Conservation (phyloP, 2,113 vertebrate species). For the Macaca nemestrina region DNA sequence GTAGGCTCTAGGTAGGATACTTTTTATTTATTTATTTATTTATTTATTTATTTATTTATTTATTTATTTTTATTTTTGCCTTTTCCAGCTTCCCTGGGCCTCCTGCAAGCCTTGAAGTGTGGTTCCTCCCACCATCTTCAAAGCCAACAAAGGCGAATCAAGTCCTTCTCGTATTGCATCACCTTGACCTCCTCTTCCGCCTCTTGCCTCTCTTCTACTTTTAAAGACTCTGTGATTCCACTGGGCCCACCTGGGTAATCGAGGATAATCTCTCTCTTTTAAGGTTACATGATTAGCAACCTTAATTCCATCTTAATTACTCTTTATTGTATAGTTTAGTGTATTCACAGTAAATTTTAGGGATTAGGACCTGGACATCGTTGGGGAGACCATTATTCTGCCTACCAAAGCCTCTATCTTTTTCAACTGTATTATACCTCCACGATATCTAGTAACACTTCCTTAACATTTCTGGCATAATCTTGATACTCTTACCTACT, state of each 20-base stretch:
- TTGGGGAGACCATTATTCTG: neutral
- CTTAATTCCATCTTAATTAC: neutral
- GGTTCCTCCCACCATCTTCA: neutral
- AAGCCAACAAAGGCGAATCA: neutral
- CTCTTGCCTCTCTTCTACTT: neutral
- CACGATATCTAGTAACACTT: neutral
- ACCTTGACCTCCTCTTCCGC: neutral
- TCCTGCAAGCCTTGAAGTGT: neutral
- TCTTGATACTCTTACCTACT: neutral
- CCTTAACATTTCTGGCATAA: neutral
- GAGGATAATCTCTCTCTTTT: neutral
- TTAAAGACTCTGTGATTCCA: neutral
- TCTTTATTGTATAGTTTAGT: neutral
- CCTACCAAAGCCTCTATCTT: neutral
- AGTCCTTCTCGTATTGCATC: neutral
- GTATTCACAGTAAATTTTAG: neutral
- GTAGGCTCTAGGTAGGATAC: neutral
- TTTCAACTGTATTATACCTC: neutral
- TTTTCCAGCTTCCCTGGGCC: neutral
- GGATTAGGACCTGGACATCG: neutral
- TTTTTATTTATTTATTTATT: too few relatives aligned
- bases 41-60: too few relatives aligned
- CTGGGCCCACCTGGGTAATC: neutral
- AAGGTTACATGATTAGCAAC: neutral
- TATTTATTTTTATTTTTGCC: neutral